A percentile compares a stretch with the other conserved stretches of the same genome.
phyloP scores from a whole-genome alignment of 2,888 invertebrate species.

The Drosophila melanocephala region DNA sequence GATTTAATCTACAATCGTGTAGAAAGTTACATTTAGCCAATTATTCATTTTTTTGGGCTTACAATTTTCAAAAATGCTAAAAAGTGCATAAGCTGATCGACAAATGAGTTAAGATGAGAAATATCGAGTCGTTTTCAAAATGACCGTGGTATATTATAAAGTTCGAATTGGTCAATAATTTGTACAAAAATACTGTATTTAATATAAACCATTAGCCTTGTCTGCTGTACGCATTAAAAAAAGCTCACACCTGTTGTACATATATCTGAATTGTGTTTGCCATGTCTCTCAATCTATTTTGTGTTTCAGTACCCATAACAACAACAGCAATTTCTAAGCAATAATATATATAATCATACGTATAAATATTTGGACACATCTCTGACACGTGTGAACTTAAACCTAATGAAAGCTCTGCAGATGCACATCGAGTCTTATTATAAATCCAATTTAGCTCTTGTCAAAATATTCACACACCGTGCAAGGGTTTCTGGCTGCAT shows the following conservation, averaged over 20 bases:
- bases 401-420: slow-evolving; percentile 13
- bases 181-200: not conserved
- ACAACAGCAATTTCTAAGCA: not conserved
- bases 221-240: not conserved
- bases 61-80: too few species aligned
- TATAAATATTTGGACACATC: slow-evolving; percentile 41
- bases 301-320: not conserved
- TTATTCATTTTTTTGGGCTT: not conserved
- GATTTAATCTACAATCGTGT: not conserved
- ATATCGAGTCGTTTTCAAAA: not conserved
- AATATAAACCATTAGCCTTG: too few species aligned
- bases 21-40: not conserved
- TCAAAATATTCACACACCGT: slow-evolving; percentile 10
- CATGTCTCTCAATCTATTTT: not conserved
- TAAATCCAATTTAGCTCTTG: slow-evolving; percentile 27
- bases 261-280: slow-evolving; percentile 9
- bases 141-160: not conserved
- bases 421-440: slow-evolving; percentile 24
- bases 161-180: not conserved
- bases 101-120: not conserved
- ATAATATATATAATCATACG: not conserved
- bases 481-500: not conserved
- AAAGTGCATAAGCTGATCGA: not conserved
- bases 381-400: slow-evolving; percentile 25
- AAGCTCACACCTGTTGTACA: slow-evolving; percentile 21